phyloP scores from a whole-genome alignment of 2,113 vertebrate species.

The Neolamprologus sp. region DNA sequence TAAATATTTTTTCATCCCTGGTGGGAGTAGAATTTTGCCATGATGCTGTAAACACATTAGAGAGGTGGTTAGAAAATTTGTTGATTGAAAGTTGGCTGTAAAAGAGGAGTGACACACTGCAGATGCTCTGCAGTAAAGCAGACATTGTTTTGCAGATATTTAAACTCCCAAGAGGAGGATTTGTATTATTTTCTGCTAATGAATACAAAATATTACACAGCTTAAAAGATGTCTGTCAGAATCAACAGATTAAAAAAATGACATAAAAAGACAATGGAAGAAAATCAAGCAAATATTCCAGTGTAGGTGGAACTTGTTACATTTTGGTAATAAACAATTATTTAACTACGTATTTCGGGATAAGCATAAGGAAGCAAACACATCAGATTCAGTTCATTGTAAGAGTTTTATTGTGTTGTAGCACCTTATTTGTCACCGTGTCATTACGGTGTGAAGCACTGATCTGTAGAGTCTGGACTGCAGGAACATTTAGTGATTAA shows the following conservation, averaged over 20 bases:
- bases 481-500: neutral
- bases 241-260: neutral
- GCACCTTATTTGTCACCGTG: neutral
- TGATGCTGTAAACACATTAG: neutral
- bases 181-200: neutral
- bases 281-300: neutral
- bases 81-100: accelerated
- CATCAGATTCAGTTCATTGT: neutral
- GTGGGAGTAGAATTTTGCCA: neutral
- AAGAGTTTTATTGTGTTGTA: neutral
- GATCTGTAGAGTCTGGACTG: neutral
- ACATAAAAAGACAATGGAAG: neutral
- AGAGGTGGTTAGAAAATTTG: neutral
- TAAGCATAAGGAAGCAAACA: neutral
- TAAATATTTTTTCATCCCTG: neutral
- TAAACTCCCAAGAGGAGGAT: neutral
- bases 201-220: neutral
- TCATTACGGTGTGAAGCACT: neutral
- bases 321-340: accelerated
- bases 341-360: accelerated
- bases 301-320: accelerated
- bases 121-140: neutral
- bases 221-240: neutral
- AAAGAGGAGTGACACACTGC: neutral
- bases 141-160: neutral